Conservation (phyloP, 2,888 invertebrate genomes). For the Macaria notata region DNA sequence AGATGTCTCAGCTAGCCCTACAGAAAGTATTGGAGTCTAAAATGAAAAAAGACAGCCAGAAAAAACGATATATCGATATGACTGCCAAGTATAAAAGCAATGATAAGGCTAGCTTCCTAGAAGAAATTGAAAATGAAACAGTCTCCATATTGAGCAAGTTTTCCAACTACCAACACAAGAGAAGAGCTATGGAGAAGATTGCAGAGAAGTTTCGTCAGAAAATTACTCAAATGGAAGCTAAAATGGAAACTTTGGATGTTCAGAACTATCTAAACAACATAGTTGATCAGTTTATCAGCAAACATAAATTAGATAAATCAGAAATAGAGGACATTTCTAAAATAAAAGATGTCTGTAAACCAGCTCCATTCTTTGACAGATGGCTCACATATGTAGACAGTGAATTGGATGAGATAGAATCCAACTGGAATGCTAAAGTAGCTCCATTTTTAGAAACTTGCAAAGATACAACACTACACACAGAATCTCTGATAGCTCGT, state of each 20-base stretch:
- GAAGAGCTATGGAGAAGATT: constrained; percentile 50
- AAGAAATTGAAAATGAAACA: too few relatives aligned
- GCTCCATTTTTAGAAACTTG: constrained; percentile 48
- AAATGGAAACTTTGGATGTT: constrained; percentile 40
- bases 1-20: too few relatives aligned
- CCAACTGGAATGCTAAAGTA: constrained; percentile 55
- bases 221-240: constrained; percentile 56
- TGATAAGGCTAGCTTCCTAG: too few relatives aligned
- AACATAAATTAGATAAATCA: constrained; percentile 41
- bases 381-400: constrained; percentile 56
- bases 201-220: constrained; percentile 52
- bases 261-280: constrained; percentile 55
- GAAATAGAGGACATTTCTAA: constrained; percentile 48
- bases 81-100: too few relatives aligned
- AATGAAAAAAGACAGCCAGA: too few relatives aligned
- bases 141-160: too few relatives aligned
- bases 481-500: too few relatives aligned
- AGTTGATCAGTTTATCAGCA: constrained; percentile 54
- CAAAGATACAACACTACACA: constrained; percentile 41
- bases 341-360: constrained; percentile 54
- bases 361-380: constrained; percentile 50
- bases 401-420: constrained; percentile 49
- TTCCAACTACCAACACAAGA: too few relatives aligned
- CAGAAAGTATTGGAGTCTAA: too few relatives aligned
- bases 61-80: too few relatives aligned